Conservation (phyloP, 2,113 vertebrate genomes). For the Lutjanus erythropterus region DNA sequence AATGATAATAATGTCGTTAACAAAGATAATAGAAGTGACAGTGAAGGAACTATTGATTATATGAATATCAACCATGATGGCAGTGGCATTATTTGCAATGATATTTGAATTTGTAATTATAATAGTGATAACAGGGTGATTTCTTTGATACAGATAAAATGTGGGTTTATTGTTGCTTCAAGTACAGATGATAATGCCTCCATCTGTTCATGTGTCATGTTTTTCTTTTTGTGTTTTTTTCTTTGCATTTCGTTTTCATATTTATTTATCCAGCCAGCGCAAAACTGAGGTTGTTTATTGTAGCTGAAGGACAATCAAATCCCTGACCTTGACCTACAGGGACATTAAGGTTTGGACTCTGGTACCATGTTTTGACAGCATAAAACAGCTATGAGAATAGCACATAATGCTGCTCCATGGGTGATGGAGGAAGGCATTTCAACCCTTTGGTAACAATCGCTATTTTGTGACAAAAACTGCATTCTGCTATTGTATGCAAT, state of each 20-base stretch:
- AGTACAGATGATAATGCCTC: too few relatives aligned
- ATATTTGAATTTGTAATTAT: not conserved
- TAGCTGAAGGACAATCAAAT: not conserved
- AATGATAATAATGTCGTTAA: not conserved
- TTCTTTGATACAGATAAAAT: not conserved
- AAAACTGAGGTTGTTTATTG: not conserved
- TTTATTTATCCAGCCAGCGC: not conserved
- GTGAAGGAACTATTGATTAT: not conserved
- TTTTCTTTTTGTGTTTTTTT: too few relatives aligned
- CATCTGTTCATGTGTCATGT: not conserved
- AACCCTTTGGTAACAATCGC: slow-evolving; percentile 14
- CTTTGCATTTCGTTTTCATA: not conserved
- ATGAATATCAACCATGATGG: not conserved
- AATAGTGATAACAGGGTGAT: not conserved
- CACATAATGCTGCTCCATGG: not conserved
- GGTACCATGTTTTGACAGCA: slow-evolving; percentile 7
- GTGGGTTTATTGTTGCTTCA: not conserved
- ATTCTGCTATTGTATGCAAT: slow-evolving; percentile 33
- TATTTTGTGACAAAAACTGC: slow-evolving; percentile 22
- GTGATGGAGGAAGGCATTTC: slow-evolving; percentile 1
- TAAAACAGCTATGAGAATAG: not conserved
- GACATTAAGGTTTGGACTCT: not conserved
- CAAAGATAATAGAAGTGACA: not conserved
- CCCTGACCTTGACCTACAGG: not conserved
- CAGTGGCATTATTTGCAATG: not conserved